Percentiles rank a stretch among this genome's conserved stretches.
Conservation (phyloP, 2,797 vertebrate species). For the Hirundo rustica region DNA sequence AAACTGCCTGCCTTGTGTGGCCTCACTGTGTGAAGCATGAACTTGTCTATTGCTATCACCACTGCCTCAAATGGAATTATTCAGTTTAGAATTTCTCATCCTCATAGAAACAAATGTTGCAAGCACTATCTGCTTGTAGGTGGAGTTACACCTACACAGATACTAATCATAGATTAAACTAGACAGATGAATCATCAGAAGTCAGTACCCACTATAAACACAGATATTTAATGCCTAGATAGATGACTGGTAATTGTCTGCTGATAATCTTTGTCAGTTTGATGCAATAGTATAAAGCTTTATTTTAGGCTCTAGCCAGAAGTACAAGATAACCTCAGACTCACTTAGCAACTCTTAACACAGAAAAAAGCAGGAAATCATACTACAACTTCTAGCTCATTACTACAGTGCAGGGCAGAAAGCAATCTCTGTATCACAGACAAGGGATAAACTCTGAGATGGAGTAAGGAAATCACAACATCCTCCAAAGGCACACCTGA, state of each 20-base stretch:
- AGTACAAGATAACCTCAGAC: background rate
- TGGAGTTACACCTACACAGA: background rate
- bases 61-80: background rate
- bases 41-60: background rate
- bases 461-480: background rate
- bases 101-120: background rate
- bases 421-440: background rate
- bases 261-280: background rate
- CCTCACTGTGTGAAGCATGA: background rate
- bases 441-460: background rate
- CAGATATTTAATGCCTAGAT: background rate
- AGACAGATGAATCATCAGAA: background rate
- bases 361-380: background rate
- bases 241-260: background rate
- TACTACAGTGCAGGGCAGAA: background rate
- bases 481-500: background rate
- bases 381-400: background rate
- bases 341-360: background rate
- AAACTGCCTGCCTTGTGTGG: background rate
- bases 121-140: background rate
- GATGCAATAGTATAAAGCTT: background rate
- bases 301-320: background rate
- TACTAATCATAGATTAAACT: background rate
- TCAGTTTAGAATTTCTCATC: background rate
- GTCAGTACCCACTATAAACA: conserved; percentile 2